These are phyloP conservation scores for Progne subis DNA, from an alignment of 2,113 vertebrate genomes.

Conservation along the genomic window DNA sequence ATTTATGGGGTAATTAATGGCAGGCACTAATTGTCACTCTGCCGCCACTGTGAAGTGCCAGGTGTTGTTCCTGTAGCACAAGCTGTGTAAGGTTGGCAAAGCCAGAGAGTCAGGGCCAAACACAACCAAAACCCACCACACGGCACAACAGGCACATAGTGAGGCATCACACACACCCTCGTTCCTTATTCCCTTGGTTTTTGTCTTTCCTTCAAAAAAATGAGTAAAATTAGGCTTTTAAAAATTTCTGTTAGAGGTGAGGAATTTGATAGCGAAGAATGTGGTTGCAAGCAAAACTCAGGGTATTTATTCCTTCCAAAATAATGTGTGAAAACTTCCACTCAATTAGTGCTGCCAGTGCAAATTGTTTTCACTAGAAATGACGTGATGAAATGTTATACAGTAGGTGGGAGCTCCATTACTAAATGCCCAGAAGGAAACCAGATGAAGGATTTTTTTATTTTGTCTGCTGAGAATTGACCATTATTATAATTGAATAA, in stretches of 20 bases:
- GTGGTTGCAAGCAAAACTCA: not conserved
- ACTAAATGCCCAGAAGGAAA: conserved; percentile 51
- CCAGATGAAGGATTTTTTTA: not conserved
- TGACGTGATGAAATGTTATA: not conserved
- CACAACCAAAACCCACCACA: not conserved
- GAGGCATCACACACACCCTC: not conserved
- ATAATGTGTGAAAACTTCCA: conserved; percentile 28
- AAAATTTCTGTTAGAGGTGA: not conserved
- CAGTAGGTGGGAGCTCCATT: conserved; percentile 52
- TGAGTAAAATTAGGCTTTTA: not conserved
- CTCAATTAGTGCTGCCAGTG: not conserved
- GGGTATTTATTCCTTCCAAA: not conserved
- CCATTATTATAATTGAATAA: conserved; percentile 31
- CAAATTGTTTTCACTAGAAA: conserved; percentile 41
- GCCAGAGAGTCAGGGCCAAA: not conserved
- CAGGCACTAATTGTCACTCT: accelerated
- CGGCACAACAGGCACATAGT: accelerated
- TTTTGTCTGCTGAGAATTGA: conserved; percentile 38
- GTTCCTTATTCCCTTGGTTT: not conserved
- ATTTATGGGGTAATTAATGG: not conserved
- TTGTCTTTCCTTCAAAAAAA: not conserved
- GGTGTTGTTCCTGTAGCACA: accelerated
- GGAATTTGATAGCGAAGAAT: not conserved
- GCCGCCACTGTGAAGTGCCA: accelerated
- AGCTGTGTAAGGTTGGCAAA: not conserved